phyloP scores from a whole-genome alignment of 2,888 invertebrate species.

The Andrena haemorrhoa region DNA sequence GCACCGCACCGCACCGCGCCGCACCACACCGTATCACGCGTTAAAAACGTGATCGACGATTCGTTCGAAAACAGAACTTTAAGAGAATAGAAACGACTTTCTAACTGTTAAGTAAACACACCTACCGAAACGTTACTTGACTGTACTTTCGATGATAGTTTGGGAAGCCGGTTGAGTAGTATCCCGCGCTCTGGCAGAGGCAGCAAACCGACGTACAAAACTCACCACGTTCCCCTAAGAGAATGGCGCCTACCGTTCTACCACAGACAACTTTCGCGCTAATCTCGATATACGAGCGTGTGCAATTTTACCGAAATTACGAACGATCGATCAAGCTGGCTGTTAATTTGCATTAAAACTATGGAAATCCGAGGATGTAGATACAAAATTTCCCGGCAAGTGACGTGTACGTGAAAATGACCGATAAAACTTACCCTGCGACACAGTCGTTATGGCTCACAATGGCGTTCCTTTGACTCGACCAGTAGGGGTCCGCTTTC shows the following conservation, averaged over 20 bases:
- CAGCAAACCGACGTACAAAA: conserved; percentile 33
- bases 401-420: conserved; percentile 89
- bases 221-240: conserved; percentile 51
- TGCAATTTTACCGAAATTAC: background rate
- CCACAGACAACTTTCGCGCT: conserved; percentile 37
- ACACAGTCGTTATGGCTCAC: conserved; percentile 93
- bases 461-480: conserved; percentile 91
- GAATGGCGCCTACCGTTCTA: conserved; percentile 70
- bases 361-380: conserved; percentile 68
- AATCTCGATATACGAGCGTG: conserved; percentile 9
- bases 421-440: conserved; percentile 89
- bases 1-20: too few species aligned
- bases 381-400: conserved; percentile 86
- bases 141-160: conserved; percentile 13
- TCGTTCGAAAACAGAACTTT: background rate
- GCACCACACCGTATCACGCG: conserved; percentile 45
- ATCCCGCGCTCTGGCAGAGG: conserved; percentile 49
- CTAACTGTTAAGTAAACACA: background rate
- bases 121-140: background rate
- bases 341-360: conserved; percentile 24
- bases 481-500: conserved; percentile 70
- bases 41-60: conserved; percentile 57
- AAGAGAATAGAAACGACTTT: background rate
- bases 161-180: conserved; percentile 44
- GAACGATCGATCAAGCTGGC: background rate